Evolutionary conservation across 2,797 vertebrate species (phyloP).

Genomic region (Mycteria americana): DNA sequence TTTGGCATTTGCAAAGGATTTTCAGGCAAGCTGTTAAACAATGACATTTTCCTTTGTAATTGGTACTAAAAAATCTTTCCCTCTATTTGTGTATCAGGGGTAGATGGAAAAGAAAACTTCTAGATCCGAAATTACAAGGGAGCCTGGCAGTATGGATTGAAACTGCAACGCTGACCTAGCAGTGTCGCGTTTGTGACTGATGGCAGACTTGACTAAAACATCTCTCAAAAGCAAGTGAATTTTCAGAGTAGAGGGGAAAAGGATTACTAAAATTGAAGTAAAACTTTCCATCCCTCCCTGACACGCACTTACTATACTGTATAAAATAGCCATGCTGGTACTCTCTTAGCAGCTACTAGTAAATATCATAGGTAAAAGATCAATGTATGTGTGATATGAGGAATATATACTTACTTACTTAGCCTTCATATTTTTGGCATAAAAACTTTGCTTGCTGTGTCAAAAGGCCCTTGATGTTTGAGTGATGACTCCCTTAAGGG

Average conservation of each 20-base stretch:
- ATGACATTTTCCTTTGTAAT: not conserved
- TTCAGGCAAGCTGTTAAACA: not conserved
- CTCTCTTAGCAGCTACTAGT: not conserved
- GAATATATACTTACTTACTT: not conserved
- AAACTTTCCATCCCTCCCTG: not conserved
- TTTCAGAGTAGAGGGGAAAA: not conserved
- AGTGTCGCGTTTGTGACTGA: not conserved
- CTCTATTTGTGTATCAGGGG: not conserved
- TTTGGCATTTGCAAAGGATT: slow-evolving; percentile 1
- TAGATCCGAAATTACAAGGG: not conserved
- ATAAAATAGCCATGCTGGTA: not conserved
- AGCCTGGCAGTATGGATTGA: not conserved
- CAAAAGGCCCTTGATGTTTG: not conserved
- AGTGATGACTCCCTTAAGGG: not conserved
- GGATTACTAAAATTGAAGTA: not conserved
- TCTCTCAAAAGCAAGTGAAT: not conserved
- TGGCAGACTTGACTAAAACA: not conserved
- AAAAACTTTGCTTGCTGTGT: not conserved
- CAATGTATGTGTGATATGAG: not conserved
- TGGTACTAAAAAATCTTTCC: not conserved
- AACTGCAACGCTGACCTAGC: not conserved
- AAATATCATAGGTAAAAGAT: not conserved
- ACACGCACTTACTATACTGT: not conserved
- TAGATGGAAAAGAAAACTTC: not conserved
- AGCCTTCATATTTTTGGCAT: not conserved